These are phyloP conservation scores for Oreotrochilus melanogaster DNA, from an alignment of 2,113 vertebrate genomes.

Conservation along the genomic window DNA sequence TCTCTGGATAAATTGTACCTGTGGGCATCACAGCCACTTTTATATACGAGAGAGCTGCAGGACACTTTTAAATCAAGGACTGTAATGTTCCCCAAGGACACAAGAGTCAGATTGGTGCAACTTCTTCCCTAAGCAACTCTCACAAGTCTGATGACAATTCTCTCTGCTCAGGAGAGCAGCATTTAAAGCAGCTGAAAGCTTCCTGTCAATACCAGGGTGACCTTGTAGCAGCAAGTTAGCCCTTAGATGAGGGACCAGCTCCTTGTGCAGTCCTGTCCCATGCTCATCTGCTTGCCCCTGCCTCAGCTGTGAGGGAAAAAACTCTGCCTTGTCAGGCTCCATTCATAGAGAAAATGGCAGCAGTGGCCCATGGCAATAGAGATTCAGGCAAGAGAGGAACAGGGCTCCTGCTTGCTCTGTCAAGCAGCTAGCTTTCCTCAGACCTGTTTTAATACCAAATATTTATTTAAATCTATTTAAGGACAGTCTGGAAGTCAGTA, in stretches of 20 bases:
- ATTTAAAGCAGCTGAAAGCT: not conserved
- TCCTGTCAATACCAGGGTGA: constrained; percentile 25
- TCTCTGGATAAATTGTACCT: not conserved
- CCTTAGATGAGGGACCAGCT: not conserved
- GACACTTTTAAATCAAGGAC: not conserved
- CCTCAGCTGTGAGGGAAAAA: not conserved
- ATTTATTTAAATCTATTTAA: not conserved
- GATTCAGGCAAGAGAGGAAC: not conserved
- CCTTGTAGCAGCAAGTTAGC: not conserved
- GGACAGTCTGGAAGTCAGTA: not conserved
- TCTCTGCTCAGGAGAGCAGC: not conserved
- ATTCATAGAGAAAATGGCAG: not conserved
- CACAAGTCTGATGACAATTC: not conserved
- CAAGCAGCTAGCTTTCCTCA: not conserved
- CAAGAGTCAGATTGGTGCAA: not conserved
- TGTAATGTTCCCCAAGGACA: not conserved
- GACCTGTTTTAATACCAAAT: not conserved
- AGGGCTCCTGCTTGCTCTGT: not conserved
- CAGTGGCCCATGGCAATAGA: not conserved
- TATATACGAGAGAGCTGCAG: not conserved
- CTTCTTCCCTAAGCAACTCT: not conserved
- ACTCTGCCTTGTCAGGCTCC: not conserved
- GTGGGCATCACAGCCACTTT: not conserved
- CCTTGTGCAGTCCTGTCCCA: not conserved
- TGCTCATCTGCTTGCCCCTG: not conserved